Conservation (phyloP, 2,797 vertebrate species). For the Argya squamiceps region DNA sequence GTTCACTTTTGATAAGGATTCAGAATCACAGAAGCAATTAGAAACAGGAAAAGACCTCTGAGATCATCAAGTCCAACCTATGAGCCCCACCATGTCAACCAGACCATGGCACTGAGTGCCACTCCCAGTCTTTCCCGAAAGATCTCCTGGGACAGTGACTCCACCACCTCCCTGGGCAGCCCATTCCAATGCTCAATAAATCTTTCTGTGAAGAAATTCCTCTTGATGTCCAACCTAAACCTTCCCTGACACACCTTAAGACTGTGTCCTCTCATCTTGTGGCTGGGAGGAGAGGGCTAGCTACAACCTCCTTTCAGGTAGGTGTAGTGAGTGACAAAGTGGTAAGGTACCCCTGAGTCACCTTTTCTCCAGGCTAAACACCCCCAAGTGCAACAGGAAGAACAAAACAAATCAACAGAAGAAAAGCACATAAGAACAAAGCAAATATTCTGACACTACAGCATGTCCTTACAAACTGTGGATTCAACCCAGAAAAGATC, state of each 20-base stretch:
- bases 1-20: background rate
- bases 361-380: background rate
- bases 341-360: background rate
- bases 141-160: accelerated
- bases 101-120: background rate
- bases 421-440: background rate
- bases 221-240: background rate
- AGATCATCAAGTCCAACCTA: background rate
- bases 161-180: background rate
- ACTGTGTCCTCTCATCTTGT: background rate
- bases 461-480: accelerated
- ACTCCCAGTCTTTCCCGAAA: background rate
- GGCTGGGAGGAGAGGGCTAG: background rate
- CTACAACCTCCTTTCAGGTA: background rate
- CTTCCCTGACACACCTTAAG: no score
- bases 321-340: background rate
- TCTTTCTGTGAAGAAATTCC: background rate
- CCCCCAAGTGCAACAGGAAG: background rate
- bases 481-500: background rate
- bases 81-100: background rate
- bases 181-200: background rate
- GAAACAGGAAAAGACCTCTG: background rate
- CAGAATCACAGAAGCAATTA: background rate
- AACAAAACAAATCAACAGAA: background rate
- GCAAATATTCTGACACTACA: background rate